Evolutionary conservation across 2,888 invertebrate genomes (phyloP).

Genomic region (Ophioninae sp.): DNA sequence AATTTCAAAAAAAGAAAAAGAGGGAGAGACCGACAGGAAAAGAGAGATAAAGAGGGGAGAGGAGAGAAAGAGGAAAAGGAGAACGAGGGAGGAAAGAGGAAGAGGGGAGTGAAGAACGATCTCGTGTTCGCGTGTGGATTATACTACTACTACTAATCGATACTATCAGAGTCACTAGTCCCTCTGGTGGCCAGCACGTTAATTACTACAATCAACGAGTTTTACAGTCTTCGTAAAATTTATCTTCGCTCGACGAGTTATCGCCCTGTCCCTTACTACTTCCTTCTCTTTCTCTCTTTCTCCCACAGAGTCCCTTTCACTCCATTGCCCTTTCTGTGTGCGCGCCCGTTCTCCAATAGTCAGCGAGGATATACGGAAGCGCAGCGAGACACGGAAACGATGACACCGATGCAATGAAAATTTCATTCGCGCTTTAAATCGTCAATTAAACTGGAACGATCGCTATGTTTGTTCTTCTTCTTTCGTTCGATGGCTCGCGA

Average conservation of each 20-base stretch:
- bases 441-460: conserved; percentile 36
- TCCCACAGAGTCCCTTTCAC: background rate
- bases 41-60: no score
- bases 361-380: background rate
- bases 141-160: conserved; percentile 52
- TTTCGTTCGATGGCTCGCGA: background rate
- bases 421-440: conserved; percentile 19
- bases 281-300: conserved; percentile 14
- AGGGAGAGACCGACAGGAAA: no score
- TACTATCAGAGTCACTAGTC: conserved; percentile 34
- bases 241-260: conserved; percentile 36
- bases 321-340: conserved; percentile 6
- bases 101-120: conserved; percentile 9
- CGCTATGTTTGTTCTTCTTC: background rate
- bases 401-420: background rate
- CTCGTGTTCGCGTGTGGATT: conserved; percentile 47
- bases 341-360: conserved; percentile 4
- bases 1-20: background rate
- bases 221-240: conserved; percentile 54
- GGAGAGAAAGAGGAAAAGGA: background rate
- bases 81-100: background rate
- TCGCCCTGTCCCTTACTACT: conserved; percentile 14
- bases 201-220: conserved; percentile 49
- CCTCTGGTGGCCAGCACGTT: conserved; percentile 38
- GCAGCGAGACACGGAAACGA: background rate